These are phyloP conservation scores for Ectemnius lituratus DNA, from an alignment of 2,888 invertebrate genomes.

Conservation along the genomic window DNA sequence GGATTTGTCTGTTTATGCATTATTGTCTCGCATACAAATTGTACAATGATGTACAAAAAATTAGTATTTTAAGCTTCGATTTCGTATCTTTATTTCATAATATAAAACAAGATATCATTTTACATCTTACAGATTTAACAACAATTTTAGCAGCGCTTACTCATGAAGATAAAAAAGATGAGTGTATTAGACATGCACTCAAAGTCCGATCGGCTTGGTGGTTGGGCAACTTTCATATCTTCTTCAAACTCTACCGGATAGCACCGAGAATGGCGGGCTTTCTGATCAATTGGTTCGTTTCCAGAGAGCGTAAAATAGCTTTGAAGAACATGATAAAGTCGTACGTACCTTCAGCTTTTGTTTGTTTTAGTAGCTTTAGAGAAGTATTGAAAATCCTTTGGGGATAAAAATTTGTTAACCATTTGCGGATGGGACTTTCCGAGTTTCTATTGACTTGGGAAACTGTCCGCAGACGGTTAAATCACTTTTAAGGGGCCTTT, in stretches of 20 bases:
- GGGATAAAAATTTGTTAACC: no score
- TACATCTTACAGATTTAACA: slow-evolving; percentile 89
- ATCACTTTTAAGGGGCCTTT: no score
- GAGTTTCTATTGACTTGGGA: no score
- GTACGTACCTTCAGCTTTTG: slow-evolving; percentile 84
- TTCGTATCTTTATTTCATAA: not conserved
- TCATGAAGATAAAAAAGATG: slow-evolving; percentile 87
- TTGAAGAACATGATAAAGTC: slow-evolving; percentile 96
- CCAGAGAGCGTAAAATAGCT: slow-evolving; percentile 94
- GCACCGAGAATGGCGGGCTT: slow-evolving; percentile 98
- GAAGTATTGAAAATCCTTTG: not conserved
- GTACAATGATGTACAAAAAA: no score
- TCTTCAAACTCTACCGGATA: slow-evolving; percentile 92
- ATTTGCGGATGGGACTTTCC: no score
- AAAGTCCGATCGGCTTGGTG: slow-evolving; percentile 96
- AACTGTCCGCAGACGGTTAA: no score
- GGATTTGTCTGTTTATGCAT: no score
- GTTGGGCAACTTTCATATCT: slow-evolving; percentile 93
- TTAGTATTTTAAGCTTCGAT: no score
- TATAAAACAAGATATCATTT: not conserved
- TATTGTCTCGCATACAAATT: no score
- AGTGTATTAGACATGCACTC: slow-evolving; percentile 91
- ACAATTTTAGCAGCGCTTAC: slow-evolving; percentile 92
- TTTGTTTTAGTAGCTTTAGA: slow-evolving; percentile 17
- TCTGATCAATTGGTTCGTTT: slow-evolving; percentile 98